Base-by-base conservation (phyloP, 92 coral and sea anemone species). In the Chrysogorgia sp. region DNA sequence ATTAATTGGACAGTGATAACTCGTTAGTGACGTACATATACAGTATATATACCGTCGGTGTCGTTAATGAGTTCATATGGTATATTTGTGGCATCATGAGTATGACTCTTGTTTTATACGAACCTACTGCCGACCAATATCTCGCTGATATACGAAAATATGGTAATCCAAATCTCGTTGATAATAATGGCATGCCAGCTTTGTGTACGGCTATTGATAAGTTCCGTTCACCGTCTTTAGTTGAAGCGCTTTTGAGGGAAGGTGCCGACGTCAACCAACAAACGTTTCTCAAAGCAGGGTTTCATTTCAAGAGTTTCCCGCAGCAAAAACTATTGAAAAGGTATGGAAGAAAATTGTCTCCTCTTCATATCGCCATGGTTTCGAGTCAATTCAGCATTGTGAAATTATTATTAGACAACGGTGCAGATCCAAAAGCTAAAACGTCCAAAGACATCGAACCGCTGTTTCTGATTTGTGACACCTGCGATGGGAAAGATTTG, bases 401-500 rank as follows among this genome's bases (percentile, higher is more conserved):
- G 8, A 58, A 35, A 43, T 10, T 19, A 22, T 63, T 80, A 13
- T 35, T 65, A 10, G n/a, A 67, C 13, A 32, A 47, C n/a, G 84
- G 84, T 5, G 84, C 84, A 5, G 63, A 67, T 79, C 75, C 66
- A 13, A 69, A 67, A 20, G 37, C 35, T 6, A 5, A 60, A 13
- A 80, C 84, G 25, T 50, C 78, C 14, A 59, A 50, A 10, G 77
- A 63, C 6, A 14, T 45, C 12, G 43, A 59, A 14, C 79, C 84
- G 0, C 50, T 80, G 40, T 34, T n/a, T 1, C 17, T 53, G 29
- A 20, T 43, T 33, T 34, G 50, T 15, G 29, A 48, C 12, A n/a
- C 28, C 14, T 22, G 3, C 52, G 17, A 15, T 19, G 74, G 17
- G 0, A 53, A 78, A 15, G 83, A 63, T 9, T 33, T 40, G n/a